Percentiles rank a stretch among this genome's conserved stretches.
phyloP scores from a whole-genome alignment of 64 coral and sea anemone genomes.

The Anthopleura sola region DNA sequence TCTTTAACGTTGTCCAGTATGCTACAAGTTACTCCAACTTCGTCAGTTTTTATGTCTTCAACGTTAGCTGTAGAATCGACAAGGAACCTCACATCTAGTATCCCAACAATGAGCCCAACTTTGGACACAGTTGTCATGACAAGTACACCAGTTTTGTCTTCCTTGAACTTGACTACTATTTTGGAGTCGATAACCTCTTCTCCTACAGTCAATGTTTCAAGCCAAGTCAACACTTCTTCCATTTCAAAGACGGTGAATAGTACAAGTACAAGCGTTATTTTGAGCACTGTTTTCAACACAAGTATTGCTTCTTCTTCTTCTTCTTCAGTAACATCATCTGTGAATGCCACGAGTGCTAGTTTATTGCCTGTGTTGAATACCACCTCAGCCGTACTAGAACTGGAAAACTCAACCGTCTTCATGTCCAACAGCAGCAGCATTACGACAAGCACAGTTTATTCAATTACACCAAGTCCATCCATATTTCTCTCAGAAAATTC shows the following conservation, averaged over 20 bases:
- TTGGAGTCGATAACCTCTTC: neutral
- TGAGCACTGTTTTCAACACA: neutral
- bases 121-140: neutral
- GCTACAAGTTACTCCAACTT: neutral
- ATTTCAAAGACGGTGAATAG: neutral
- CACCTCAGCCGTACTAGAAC: neutral
- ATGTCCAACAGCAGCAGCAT: neutral
- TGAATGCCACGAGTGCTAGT: neutral
- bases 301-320: neutral
- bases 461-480: conserved; percentile 17
- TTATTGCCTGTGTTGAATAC: neutral
- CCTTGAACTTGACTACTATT: neutral
- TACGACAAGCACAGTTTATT: neutral
- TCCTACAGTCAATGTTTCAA: neutral
- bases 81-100: neutral
- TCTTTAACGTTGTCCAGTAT: neutral
- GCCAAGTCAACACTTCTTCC: neutral
- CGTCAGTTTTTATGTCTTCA: neutral
- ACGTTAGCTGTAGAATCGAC: neutral
- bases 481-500: neutral
- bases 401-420: neutral
- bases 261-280: neutral
- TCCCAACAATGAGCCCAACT: neutral
- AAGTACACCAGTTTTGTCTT: neutral
- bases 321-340: neutral